Conservation (phyloP, 2,797 vertebrate genomes). For the Perodicticus potto region DNA sequence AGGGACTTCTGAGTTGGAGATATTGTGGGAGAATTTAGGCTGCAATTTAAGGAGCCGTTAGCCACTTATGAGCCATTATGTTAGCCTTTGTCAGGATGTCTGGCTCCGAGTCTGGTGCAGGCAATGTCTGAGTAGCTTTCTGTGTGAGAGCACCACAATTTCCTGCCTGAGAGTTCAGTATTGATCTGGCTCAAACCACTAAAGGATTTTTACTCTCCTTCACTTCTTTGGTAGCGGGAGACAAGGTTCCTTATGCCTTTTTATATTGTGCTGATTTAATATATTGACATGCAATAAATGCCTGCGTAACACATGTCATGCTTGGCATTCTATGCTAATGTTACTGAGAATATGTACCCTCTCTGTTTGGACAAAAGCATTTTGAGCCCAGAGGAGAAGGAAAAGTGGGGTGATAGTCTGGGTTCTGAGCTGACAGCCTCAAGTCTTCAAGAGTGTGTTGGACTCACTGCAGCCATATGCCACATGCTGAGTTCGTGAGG, state of each 20-base stretch:
- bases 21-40: constrained; percentile 73
- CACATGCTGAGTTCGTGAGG: too few relatives aligned
- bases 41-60: constrained; percentile 76
- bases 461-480: too few relatives aligned
- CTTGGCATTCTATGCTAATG: constrained; percentile 57
- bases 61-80: constrained; percentile 75
- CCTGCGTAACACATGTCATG: constrained; percentile 10
- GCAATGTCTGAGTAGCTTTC: constrained; percentile 79
- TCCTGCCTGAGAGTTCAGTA: constrained; percentile 83
- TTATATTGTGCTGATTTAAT: constrained; percentile 61
- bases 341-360: constrained; percentile 1
- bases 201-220: constrained; percentile 75
- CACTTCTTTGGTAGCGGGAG: constrained; percentile 74
- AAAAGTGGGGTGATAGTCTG: neutral
- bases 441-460: neutral
- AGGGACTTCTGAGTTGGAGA: constrained; percentile 69
- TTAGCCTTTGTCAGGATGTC: constrained; percentile 80
- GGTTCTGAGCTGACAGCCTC: constrained; percentile 17
- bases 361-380: constrained; percentile 49
- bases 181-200: constrained; percentile 82
- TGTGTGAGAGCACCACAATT: constrained; percentile 74
- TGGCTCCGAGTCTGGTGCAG: constrained; percentile 78
- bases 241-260: constrained; percentile 75
- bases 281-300: constrained; percentile 41
- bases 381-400: constrained; percentile 42